Evolutionary conservation across 37 sponge, comb jelly and placozoan species (phyloP).

Genomic region (Oscarella lobularis): DNA sequence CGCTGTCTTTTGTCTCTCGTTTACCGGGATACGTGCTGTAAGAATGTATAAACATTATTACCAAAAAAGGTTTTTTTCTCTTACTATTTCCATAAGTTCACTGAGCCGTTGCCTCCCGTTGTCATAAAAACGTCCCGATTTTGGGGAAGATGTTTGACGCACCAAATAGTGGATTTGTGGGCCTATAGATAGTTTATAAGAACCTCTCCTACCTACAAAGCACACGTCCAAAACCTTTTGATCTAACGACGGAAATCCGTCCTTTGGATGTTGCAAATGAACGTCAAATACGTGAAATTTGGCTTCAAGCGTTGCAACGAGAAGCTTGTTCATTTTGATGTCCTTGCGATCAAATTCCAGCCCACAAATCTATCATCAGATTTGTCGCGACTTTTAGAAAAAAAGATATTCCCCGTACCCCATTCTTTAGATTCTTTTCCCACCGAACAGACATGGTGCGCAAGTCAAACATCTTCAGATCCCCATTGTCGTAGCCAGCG

Average conservation of each 20-base stretch:
- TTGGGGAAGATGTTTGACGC: conserved; percentile 85
- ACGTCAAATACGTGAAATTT: conserved; percentile 74
- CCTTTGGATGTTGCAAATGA: conserved; percentile 73
- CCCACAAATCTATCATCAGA: conserved; percentile 84
- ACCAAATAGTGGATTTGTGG: conserved; percentile 87
- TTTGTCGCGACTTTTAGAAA: neutral
- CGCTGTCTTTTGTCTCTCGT: conserved; percentile 38
- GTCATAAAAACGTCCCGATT: conserved; percentile 96
- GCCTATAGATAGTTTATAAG: conserved; percentile 24
- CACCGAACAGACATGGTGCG: conserved; percentile 84
- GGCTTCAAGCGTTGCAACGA: conserved; percentile 77
- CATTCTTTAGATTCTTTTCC: conserved; percentile 97
- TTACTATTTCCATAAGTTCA: conserved; percentile 99
- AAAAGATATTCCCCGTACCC: conserved; percentile 41
- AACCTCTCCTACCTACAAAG: neutral
- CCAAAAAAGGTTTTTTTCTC: conserved; percentile 6
- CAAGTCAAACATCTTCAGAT: conserved; percentile 96
- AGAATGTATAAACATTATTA: neutral
- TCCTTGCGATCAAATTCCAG: conserved; percentile 95
- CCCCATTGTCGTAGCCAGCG: conserved; percentile 98
- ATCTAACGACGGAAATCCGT: conserved; percentile 76
- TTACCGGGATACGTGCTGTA: conserved; percentile 76
- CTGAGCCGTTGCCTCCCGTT: conserved; percentile 70
- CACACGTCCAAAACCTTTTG: conserved; percentile 58
- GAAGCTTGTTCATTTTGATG: conserved; percentile 95